A percentile compares a stretch with the other conserved stretches of the same genome.
Evolutionary conservation across 2,113 vertebrate genomes (phyloP).

Genomic region (Geothlypis trichas): DNA sequence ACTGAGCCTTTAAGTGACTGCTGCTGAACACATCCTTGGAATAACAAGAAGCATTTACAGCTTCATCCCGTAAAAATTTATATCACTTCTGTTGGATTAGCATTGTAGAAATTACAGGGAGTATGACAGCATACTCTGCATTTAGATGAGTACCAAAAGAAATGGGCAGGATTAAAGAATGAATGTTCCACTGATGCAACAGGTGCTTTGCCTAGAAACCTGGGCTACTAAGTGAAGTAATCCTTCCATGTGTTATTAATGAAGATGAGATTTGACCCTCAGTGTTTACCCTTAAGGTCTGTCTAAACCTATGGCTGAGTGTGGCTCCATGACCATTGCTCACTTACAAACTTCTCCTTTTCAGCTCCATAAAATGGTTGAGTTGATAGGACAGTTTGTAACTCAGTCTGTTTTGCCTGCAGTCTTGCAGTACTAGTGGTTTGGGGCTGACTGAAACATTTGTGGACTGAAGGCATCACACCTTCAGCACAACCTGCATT

Average conservation of each 20-base stretch:
- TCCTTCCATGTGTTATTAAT: neutral
- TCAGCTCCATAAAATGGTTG: neutral
- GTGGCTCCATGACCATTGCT: neutral
- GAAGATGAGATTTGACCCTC: neutral
- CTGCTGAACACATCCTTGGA: neutral
- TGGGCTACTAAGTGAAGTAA: neutral
- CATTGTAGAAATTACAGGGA: neutral
- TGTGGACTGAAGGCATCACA: neutral
- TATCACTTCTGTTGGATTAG: neutral
- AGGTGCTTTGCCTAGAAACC: neutral
- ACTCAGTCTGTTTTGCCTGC: neutral
- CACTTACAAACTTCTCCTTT: neutral
- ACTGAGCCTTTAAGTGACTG: neutral
- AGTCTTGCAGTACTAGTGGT: neutral
- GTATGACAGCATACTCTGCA: neutral
- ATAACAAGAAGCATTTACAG: slow-evolving; percentile 16
- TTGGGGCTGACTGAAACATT: neutral
- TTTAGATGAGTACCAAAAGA: neutral
- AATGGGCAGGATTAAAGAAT: neutral
- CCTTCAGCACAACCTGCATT: neutral
- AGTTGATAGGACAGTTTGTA: neutral
- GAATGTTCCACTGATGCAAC: neutral
- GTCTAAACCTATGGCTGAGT: neutral
- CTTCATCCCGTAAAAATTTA: neutral
- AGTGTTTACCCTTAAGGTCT: fast-evolving